A percentile compares a stretch with the other conserved stretches of the same genome.
phyloP scores from a whole-genome alignment of 2,888 invertebrate genomes.

The Plagiodera versicolora region DNA sequence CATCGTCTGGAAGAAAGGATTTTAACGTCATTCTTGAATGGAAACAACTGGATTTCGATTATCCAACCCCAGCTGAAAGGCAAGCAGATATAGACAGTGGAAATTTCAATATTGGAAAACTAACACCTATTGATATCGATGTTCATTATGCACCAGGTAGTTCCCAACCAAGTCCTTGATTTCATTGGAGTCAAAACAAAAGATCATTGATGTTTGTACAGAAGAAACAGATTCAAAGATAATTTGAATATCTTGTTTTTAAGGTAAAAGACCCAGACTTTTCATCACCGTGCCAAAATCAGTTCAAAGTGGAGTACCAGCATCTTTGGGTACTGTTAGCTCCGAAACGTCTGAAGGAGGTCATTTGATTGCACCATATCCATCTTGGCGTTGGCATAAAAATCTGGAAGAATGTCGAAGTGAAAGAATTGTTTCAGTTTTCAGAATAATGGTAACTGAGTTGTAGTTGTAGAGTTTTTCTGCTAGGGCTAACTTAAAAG shows the following conservation, averaged over 20 bases:
- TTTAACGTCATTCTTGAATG: constrained; percentile 7
- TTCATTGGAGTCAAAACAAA: too few relatives aligned
- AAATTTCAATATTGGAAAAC: constrained; percentile 61
- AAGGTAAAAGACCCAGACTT: constrained; percentile 53
- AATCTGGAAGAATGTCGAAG: constrained; percentile 44
- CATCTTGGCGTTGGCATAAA: constrained; percentile 60
- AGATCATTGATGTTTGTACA: too few relatives aligned
- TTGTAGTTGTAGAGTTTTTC: too few relatives aligned
- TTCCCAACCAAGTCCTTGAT: too few relatives aligned
- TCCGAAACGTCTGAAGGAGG: constrained; percentile 40
- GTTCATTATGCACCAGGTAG: constrained; percentile 61
- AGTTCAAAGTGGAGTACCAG: constrained; percentile 71
- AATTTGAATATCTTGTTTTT: constrained; percentile 23
- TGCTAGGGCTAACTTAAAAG: too few relatives aligned
- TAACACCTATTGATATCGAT: constrained; percentile 71
- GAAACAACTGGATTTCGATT: constrained; percentile 18
- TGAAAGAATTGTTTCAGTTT: constrained; percentile 72
- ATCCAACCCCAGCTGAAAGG: constrained; percentile 43
- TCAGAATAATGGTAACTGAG: constrained; percentile 58
- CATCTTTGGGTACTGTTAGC: constrained; percentile 67
- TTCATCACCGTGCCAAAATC: constrained; percentile 71
- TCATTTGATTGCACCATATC: constrained; percentile 60
- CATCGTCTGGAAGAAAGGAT: not conserved
- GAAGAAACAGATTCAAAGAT: too few relatives aligned
- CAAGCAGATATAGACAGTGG: constrained; percentile 55